These are phyloP conservation scores for Melanargia galathea DNA, from an alignment of 2,888 invertebrate genomes.

Conservation along the genomic window DNA sequence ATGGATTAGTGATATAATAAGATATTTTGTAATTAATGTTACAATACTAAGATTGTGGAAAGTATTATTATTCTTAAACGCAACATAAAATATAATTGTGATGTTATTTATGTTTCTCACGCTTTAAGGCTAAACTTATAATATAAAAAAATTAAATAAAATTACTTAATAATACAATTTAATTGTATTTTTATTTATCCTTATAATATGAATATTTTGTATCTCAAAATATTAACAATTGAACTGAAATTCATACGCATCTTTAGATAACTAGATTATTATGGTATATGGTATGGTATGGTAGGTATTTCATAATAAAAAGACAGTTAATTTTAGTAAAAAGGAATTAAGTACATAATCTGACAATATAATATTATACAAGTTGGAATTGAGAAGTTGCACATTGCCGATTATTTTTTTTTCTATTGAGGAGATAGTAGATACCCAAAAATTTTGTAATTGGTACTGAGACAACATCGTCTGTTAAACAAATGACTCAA, in stretches of 20 bases:
- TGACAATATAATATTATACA: too few relatives aligned
- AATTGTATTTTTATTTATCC: too few relatives aligned
- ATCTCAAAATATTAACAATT: not conserved
- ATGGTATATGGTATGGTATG: too few relatives aligned
- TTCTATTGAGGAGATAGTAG: too few relatives aligned
- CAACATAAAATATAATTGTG: not conserved
- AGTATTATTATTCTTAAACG: slow-evolving; percentile 5
- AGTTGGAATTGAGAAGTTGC: too few relatives aligned
- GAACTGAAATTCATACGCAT: not conserved
- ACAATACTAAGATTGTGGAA: slow-evolving; percentile 8
- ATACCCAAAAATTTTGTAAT: too few relatives aligned
- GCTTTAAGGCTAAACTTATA: not conserved
- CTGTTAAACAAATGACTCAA: too few relatives aligned
- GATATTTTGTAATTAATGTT: slow-evolving; percentile 6
- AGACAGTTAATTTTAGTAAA: too few relatives aligned
- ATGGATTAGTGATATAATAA: not conserved
- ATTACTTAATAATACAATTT: not conserved
- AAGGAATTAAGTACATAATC: too few relatives aligned
- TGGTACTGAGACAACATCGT: too few relatives aligned
- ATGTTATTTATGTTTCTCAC: not conserved
- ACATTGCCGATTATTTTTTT: too few relatives aligned
- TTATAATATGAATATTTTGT: not conserved
- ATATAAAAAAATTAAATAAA: not conserved
- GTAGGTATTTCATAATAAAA: too few relatives aligned
- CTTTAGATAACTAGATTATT: not conserved